Percentiles rank a stretch among this genome's conserved stretches.
Evolutionary conservation across 2,888 invertebrate genomes (phyloP).

Genomic region (Buathra laborator): DNA sequence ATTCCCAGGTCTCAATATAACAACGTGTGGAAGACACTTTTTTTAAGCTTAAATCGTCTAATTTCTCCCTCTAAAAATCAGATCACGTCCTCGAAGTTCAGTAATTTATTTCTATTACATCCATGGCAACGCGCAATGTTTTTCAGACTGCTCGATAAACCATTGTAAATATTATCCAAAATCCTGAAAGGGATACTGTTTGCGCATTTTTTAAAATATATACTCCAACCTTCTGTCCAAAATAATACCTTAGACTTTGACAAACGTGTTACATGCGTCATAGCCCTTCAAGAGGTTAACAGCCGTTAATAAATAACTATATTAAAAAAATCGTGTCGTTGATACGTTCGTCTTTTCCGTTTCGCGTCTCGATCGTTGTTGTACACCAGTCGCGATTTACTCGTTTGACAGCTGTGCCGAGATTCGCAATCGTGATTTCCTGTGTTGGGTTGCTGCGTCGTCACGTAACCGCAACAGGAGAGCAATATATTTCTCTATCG

Average conservation of each 20-base stretch:
- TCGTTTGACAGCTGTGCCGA: slow-evolving; percentile 28
- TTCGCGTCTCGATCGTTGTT: not conserved
- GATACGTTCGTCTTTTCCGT: not conserved
- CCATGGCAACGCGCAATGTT: not conserved
- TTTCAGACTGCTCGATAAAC: not conserved
- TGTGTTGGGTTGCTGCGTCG: slow-evolving; percentile 9
- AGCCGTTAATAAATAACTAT: not conserved
- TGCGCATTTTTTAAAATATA: not conserved
- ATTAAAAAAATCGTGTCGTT: not conserved
- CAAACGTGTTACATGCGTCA: not conserved
- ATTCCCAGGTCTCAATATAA: too few relatives aligned
- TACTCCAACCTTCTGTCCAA: not conserved
- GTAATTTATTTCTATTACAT: not conserved
- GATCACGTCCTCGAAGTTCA: not conserved
- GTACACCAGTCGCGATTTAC: slow-evolving; percentile 41
- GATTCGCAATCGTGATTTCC: slow-evolving; percentile 50
- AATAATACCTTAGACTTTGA: too few relatives aligned
- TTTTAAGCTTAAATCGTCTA: too few relatives aligned
- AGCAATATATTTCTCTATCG: slow-evolving; percentile 15
- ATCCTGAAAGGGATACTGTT: not conserved
- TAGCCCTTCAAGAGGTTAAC: not conserved
- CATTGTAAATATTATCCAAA: not conserved
- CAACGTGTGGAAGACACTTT: too few relatives aligned
- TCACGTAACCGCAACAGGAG: slow-evolving; percentile 19
- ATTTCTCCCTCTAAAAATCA: not conserved